phyloP scores from a whole-genome alignment of 2,888 invertebrate genomes.

The Epistrophe eligans region DNA sequence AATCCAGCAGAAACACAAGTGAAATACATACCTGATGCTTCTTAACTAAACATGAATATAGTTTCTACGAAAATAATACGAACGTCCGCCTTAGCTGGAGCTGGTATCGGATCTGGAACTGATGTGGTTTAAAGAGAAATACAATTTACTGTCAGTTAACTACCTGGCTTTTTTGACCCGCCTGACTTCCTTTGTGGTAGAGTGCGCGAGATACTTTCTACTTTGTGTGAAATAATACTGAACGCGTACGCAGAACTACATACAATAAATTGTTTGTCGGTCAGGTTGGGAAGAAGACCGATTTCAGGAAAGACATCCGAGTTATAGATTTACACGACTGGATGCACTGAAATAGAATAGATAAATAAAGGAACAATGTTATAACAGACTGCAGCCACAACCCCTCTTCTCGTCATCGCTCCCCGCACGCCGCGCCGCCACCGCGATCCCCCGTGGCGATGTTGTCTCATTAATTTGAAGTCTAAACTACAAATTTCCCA shows the following conservation, averaged over 20 bases:
- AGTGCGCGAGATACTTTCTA: slow-evolving; percentile 66
- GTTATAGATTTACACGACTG: slow-evolving; percentile 53
- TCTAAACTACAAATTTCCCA: slow-evolving; percentile 59
- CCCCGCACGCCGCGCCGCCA: no score
- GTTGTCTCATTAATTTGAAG: slow-evolving; percentile 55
- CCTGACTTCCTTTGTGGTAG: slow-evolving; percentile 67
- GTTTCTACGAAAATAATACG: slow-evolving; percentile 74
- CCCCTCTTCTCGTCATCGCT: neutral
- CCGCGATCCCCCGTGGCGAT: neutral
- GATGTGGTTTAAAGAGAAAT: slow-evolving; percentile 68
- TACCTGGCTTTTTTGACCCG: slow-evolving; percentile 75
- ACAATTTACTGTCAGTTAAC: slow-evolving; percentile 69
- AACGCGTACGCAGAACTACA: slow-evolving; percentile 54
- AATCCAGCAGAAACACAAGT: slow-evolving; percentile 38
- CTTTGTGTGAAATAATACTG: slow-evolving; percentile 64
- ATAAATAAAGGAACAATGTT: slow-evolving; percentile 43
- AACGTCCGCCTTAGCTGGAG: slow-evolving; percentile 37
- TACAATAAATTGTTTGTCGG: neutral
- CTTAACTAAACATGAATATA: slow-evolving; percentile 46
- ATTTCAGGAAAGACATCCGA: slow-evolving; percentile 58
- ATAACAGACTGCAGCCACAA: neutral
- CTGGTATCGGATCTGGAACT: slow-evolving; percentile 23
- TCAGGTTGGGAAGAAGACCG: slow-evolving; percentile 24
- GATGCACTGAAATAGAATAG: slow-evolving; percentile 39
- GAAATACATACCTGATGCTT: slow-evolving; percentile 56